phyloP scores from a whole-genome alignment of 2,797 vertebrate species.

The Telmatherina bonti region DNA sequence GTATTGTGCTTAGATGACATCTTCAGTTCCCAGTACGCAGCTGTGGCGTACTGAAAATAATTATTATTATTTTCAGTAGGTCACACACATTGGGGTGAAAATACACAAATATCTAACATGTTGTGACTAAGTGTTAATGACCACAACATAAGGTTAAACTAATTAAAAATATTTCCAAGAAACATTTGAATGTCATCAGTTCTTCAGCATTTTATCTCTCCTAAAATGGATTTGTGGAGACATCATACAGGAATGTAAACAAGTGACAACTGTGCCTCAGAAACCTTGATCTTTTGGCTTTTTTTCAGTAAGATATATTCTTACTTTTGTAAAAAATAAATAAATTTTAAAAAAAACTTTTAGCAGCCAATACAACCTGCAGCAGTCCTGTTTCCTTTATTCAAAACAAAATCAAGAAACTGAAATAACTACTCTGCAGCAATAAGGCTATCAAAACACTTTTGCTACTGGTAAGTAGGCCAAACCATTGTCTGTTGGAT shows the following conservation, averaged over 20 bases:
- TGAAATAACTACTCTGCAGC: slow-evolving; percentile 22
- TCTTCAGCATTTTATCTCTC: slow-evolving; percentile 70
- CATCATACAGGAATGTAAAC: slow-evolving; percentile 85
- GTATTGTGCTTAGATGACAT: slow-evolving; percentile 69
- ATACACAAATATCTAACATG: slow-evolving; percentile 51
- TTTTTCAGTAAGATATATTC: slow-evolving; percentile 50
- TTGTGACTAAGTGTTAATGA: slow-evolving; percentile 67
- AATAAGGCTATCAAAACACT: slow-evolving; percentile 42
- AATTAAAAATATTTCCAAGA: slow-evolving; percentile 69
- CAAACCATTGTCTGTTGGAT: slow-evolving; percentile 45
- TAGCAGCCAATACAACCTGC: slow-evolving; percentile 27
- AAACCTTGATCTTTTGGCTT: slow-evolving; percentile 73
- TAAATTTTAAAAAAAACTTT: slow-evolving; percentile 26
- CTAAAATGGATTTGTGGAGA: slow-evolving; percentile 77
- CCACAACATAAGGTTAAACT: slow-evolving; percentile 67
- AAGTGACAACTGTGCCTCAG: slow-evolving; percentile 45
- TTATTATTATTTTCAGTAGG: slow-evolving; percentile 42
- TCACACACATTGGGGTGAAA: slow-evolving; percentile 52
- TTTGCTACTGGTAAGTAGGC: slow-evolving; percentile 43
- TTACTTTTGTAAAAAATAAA: slow-evolving; percentile 13
- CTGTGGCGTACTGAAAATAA: slow-evolving; percentile 52
- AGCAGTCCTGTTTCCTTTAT: not conserved
- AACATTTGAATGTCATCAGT: slow-evolving; percentile 69
- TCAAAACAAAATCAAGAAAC: slow-evolving; percentile 14
- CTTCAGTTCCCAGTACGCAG: slow-evolving; percentile 73